Evolutionary conservation across 2,797 vertebrate species (phyloP).

Genomic region (Hafferia zeledoni): DNA sequence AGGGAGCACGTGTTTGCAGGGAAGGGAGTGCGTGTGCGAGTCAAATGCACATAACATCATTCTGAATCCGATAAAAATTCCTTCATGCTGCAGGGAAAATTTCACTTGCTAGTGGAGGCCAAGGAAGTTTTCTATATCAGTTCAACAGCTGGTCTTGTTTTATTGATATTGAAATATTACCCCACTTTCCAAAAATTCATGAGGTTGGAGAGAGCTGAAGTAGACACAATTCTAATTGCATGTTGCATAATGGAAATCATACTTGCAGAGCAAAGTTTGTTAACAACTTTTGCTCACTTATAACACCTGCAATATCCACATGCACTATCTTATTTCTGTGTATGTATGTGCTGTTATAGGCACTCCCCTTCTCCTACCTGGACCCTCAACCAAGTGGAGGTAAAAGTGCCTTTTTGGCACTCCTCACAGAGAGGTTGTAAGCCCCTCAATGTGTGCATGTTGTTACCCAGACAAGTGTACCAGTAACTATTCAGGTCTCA

Average conservation of each 20-base stretch:
- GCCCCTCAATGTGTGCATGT: rapidly evolving
- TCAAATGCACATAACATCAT: neutral
- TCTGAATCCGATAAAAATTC: conserved; percentile 15
- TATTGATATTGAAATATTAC: conserved; percentile 42
- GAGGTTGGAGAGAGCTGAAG: neutral
- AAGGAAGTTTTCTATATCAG: neutral
- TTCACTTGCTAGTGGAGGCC: neutral
- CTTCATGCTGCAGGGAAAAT: conserved; percentile 7
- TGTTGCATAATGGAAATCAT: neutral
- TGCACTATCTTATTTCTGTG: rapidly evolving
- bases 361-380: neutral
- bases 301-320: rapidly evolving
- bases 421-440: neutral
- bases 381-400: neutral
- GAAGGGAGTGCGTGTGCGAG: neutral
- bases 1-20: neutral
- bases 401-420: neutral
- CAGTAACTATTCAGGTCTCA: neutral
- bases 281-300: neutral
- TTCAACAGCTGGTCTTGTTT: conserved; percentile 38
- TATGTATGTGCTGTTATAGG: rapidly evolving
- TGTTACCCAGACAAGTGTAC: neutral
- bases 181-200: neutral
- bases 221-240: neutral
- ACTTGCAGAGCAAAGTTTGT: neutral